phyloP scores from a whole-genome alignment of 2,888 invertebrate genomes.

The Meteorus cinctellus region DNA sequence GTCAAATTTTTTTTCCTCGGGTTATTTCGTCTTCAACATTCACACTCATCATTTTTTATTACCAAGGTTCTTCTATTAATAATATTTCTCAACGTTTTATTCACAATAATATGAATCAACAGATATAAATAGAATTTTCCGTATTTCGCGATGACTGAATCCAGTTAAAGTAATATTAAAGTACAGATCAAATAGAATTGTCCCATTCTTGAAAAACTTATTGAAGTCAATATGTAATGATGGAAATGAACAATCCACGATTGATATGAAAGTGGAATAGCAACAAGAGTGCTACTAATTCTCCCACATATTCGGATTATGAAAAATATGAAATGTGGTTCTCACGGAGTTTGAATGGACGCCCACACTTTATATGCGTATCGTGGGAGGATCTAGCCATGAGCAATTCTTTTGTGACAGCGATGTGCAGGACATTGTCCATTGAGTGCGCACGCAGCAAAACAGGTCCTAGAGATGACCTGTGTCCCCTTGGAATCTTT shows the following conservation, averaged over 20 bases:
- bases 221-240: too few relatives aligned
- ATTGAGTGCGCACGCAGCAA: constrained; percentile 62
- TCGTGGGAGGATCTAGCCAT: constrained; percentile 75
- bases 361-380: constrained; percentile 72
- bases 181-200: too few relatives aligned
- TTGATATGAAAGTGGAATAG: neutral
- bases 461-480: constrained; percentile 67
- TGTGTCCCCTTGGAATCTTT: constrained; percentile 59
- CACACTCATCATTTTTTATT: neutral
- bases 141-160: too few relatives aligned
- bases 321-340: constrained; percentile 62
- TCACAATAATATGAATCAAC: too few relatives aligned
- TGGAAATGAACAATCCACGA: neutral
- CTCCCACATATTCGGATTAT: constrained; percentile 11
- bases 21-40: constrained; percentile 30
- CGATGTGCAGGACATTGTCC: constrained; percentile 70
- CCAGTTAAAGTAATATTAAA: too few relatives aligned
- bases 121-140: too few relatives aligned
- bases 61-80: too few relatives aligned
- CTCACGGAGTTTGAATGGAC: constrained; percentile 72
- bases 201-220: too few relatives aligned
- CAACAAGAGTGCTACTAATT: neutral
- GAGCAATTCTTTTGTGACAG: constrained; percentile 69
- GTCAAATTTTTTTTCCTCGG: constrained; percentile 37
- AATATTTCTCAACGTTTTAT: too few relatives aligned